Conservation (phyloP, 2,888 invertebrate species). For the Aleiodes leptofemur region DNA sequence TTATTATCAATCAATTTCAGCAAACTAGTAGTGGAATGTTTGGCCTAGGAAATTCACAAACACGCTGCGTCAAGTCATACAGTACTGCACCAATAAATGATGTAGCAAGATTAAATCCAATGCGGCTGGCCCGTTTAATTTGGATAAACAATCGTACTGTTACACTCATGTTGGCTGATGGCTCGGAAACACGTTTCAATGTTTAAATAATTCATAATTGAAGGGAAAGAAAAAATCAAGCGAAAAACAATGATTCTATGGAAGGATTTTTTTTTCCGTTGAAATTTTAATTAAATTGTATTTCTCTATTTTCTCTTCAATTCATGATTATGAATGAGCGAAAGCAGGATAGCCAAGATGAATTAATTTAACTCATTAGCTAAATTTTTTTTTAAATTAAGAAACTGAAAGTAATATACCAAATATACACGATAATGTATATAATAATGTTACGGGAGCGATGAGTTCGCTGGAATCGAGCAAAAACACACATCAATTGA, state of each 20-base stretch:
- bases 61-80: constrained; percentile 96
- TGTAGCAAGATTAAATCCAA: constrained; percentile 89
- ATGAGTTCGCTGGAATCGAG: constrained; percentile 31
- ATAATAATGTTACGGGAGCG: constrained; percentile 21
- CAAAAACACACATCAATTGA: constrained; percentile 24
- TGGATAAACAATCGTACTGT: constrained; percentile 97
- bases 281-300: background rate
- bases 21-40: constrained; percentile 92
- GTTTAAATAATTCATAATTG: constrained; percentile 77
- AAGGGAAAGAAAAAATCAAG: background rate
- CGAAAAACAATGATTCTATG: constrained; percentile 10
- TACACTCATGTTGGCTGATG: constrained; percentile 95
- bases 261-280: background rate
- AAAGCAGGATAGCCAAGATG: constrained; percentile 25
- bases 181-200: constrained; percentile 92
- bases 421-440: constrained; percentile 31
- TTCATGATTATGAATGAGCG: background rate
- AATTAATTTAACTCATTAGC: constrained; percentile 16
- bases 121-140: constrained; percentile 92
- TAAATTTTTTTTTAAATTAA: constrained; percentile 12
- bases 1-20: constrained; percentile 60
- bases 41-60: constrained; percentile 97
- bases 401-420: constrained; percentile 20
- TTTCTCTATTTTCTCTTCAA: background rate
- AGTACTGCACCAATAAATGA: constrained; percentile 95